Evolutionary conservation across 2,888 invertebrate genomes (phyloP).

Genomic region (Megaustenia siamemsis): DNA sequence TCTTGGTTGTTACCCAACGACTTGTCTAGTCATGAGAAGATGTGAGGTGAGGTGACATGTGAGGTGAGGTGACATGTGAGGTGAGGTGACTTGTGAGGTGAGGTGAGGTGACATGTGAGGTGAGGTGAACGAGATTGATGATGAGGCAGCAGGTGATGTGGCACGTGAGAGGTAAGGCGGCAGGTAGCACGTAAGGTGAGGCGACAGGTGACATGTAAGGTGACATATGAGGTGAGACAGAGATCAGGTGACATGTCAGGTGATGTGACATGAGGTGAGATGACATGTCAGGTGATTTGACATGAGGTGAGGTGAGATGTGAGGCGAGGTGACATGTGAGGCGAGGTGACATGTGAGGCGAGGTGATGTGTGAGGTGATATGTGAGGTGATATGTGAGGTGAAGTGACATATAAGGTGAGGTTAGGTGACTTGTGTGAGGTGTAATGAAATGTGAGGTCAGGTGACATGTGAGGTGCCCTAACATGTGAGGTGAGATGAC

Average conservation of each 20-base stretch:
- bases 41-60: no score
- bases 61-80: no score
- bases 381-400: no score
- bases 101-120: no score
- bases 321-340: background rate
- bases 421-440: no score
- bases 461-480: no score
- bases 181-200: background rate
- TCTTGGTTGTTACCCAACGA: no score
- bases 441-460: no score
- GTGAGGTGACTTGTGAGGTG: no score
- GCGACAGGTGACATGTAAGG: background rate
- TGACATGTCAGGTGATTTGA: background rate
- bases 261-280: background rate
- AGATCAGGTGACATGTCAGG: background rate
- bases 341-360: background rate
- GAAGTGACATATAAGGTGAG: background rate
- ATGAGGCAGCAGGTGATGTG: background rate
- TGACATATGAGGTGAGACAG: conserved; percentile 1
- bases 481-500: no score
- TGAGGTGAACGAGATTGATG: background rate
- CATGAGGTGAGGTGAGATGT: background rate
- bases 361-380: no score
- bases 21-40: no score
- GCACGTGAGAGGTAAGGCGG: background rate